Evolutionary conservation across 2,888 invertebrate genomes (phyloP).

Genomic region (Mylabris sibirica): DNA sequence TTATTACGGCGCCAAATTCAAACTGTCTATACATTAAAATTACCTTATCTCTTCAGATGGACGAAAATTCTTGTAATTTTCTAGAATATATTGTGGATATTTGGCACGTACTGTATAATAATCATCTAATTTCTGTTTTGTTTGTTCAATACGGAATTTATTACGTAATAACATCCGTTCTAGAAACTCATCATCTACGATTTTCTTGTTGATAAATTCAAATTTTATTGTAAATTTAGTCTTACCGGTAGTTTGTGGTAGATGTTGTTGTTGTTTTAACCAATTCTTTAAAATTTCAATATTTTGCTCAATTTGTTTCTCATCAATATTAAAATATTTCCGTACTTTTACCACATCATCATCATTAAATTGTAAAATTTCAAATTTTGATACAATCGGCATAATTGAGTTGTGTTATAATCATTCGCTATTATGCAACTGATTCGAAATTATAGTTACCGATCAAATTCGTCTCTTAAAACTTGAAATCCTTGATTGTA

Average conservation of each 20-base stretch:
- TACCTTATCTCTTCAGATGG: neutral
- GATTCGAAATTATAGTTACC: too few species aligned
- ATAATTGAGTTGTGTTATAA: too few species aligned
- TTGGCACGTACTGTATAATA: neutral
- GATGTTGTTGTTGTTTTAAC: slow-evolving; percentile 16
- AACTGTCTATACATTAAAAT: too few species aligned
- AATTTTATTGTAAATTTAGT: neutral
- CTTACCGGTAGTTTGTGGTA: slow-evolving; percentile 9
- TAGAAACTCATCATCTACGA: neutral
- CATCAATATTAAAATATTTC: neutral
- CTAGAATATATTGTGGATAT: neutral
- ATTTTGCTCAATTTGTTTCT: neutral
- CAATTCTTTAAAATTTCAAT: slow-evolving; percentile 18
- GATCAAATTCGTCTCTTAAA: neutral
- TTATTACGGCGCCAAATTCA: too few species aligned
- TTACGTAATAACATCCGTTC: slow-evolving; percentile 17
- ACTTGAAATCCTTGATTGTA: neutral
- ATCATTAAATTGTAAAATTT: slow-evolving; percentile 9
- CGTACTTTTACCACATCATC: slow-evolving; percentile 14
- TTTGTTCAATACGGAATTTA: slow-evolving; percentile 17
- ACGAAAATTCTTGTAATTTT: neutral
- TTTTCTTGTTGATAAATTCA: neutral
- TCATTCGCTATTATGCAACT: too few species aligned
- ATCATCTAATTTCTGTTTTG: slow-evolving; percentile 20
- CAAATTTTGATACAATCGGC: neutral